phyloP scores from a whole-genome alignment of 2,113 vertebrate genomes.

The Chamaetylas fuelleborni region DNA sequence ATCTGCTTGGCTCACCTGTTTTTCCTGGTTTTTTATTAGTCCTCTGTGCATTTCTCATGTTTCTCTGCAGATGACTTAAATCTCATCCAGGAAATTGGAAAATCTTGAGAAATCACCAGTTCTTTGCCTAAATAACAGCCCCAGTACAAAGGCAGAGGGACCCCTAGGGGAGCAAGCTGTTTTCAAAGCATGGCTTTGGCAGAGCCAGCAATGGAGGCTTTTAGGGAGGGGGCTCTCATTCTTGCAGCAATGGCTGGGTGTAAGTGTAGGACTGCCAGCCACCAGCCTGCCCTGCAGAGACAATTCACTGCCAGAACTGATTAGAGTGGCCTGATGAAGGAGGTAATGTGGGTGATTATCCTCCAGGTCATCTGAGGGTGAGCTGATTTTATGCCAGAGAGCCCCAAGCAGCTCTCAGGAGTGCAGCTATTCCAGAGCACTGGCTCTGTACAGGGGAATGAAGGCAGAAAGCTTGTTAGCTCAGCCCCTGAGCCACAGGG shows the following conservation, averaged over 20 bases:
- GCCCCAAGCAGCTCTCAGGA: neutral
- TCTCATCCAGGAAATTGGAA: neutral
- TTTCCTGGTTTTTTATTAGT: neutral
- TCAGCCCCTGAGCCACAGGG: accelerated
- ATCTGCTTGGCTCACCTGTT: neutral
- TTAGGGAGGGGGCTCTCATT: neutral
- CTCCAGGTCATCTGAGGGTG: neutral
- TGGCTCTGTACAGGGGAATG: neutral
- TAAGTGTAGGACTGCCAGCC: neutral
- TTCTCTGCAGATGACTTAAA: neutral
- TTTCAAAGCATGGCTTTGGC: neutral
- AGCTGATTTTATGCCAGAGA: neutral
- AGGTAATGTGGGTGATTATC: neutral
- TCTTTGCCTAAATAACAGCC: neutral
- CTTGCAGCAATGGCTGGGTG: neutral
- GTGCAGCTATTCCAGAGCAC: neutral
- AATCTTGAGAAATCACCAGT: neutral
- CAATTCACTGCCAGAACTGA: neutral
- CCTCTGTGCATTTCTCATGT: neutral
- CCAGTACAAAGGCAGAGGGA: neutral
- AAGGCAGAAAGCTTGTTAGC: neutral
- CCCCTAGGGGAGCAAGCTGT: accelerated
- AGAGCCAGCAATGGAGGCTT: neutral
- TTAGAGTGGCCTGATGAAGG: neutral
- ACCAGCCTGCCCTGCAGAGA: neutral